Evolutionary conservation across 2,888 invertebrate species (phyloP).

Genomic region (Leptopterna dolabrata): DNA sequence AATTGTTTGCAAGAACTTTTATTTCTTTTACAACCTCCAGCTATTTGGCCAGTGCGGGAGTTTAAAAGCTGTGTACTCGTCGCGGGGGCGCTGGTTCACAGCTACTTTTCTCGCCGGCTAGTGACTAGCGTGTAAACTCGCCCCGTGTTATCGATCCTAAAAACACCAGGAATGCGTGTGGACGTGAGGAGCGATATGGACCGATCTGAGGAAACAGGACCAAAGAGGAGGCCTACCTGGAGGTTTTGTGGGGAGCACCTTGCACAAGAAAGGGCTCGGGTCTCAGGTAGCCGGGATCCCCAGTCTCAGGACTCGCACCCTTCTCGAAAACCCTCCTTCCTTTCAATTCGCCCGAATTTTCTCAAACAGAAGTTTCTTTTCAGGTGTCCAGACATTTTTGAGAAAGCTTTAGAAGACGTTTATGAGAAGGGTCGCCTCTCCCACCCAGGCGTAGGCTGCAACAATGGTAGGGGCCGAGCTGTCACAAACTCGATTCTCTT

Average conservation of each 20-base stretch:
- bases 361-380: conserved; percentile 11
- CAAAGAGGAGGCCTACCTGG: background rate
- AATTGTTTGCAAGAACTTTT: too few species aligned
- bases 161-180: too few species aligned
- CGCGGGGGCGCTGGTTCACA: too few species aligned
- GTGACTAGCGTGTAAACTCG: too few species aligned
- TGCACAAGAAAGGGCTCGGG: background rate
- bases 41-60: too few species aligned
- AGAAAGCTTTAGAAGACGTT: background rate
- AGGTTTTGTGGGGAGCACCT: background rate
- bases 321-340: background rate
- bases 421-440: background rate
- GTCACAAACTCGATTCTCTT: background rate
- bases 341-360: background rate
- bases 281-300: background rate
- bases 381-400: conserved; percentile 13
- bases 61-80: too few species aligned
- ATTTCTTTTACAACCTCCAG: too few species aligned
- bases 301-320: background rate
- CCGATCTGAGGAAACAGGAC: background rate
- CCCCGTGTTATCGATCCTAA: too few species aligned
- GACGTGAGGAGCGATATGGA: too few species aligned
- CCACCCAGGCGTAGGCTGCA: background rate
- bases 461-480: background rate
- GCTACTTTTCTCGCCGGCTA: too few species aligned